Evolutionary conservation across 2,113 vertebrate genomes (phyloP).

Genomic region (Phoenicopterus ruber): DNA sequence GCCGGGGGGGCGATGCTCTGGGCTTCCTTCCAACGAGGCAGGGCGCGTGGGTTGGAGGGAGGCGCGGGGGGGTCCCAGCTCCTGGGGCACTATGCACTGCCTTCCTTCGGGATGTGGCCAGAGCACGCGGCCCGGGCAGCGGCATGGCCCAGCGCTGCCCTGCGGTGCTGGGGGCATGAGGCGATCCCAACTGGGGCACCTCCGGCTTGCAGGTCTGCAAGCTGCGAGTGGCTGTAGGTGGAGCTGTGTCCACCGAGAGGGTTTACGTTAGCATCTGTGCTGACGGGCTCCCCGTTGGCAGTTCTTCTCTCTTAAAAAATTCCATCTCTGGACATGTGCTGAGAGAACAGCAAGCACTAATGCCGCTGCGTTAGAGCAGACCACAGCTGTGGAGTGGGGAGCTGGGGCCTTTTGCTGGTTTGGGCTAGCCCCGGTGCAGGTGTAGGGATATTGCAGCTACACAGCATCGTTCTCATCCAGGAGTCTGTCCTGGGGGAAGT

Average conservation of each 20-base stretch:
- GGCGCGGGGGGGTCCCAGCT: accelerated
- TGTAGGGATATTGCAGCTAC: accelerated
- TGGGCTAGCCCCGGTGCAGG: neutral
- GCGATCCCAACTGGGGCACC: accelerated
- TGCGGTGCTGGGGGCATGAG: accelerated
- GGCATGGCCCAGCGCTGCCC: neutral
- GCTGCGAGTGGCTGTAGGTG: neutral
- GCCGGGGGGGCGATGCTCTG: accelerated
- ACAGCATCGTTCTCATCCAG: accelerated
- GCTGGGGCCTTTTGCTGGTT: neutral
- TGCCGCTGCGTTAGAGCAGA: neutral
- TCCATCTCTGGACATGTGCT: accelerated
- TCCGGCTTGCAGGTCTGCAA: neutral
- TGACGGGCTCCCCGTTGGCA: neutral
- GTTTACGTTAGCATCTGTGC: accelerated
- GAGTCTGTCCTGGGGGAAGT: neutral
- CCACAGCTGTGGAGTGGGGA: neutral
- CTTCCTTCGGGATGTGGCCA: neutral
- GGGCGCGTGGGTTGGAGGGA: neutral
- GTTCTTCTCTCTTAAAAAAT: neutral
- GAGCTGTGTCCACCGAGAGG: neutral
- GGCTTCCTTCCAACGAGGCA: neutral
- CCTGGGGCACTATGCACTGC: neutral
- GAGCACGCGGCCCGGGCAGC: accelerated
- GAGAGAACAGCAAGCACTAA: neutral